Conservation (phyloP, 2,888 invertebrate genomes). For the Schizaphis graminum region DNA sequence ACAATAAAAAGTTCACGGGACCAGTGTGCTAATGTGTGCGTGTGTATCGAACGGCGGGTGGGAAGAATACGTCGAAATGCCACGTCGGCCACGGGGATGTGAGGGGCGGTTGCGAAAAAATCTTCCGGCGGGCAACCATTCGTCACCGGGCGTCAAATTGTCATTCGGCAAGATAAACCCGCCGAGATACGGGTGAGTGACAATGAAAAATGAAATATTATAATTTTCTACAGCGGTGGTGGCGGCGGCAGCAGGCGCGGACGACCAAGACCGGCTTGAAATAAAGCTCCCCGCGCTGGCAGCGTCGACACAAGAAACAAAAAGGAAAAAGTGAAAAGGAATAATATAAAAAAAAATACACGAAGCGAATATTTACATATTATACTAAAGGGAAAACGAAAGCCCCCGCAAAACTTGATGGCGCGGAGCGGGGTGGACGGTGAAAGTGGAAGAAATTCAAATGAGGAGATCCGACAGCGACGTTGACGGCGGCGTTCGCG, state of each 20-base stretch:
- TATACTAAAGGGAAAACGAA: constrained; percentile 59
- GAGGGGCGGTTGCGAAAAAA: constrained; percentile 50
- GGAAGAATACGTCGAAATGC: not conserved
- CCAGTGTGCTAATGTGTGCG: constrained; percentile 21
- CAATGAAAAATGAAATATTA: constrained; percentile 66
- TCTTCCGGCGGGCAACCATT: constrained; percentile 64
- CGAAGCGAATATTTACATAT: constrained; percentile 63
- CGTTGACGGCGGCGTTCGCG: constrained; percentile 33
- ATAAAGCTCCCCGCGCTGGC: constrained; percentile 64
- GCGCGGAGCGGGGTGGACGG: not conserved
- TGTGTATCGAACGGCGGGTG: not conserved
- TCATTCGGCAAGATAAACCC: constrained; percentile 65
- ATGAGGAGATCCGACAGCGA: constrained; percentile 58
- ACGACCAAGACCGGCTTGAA: constrained; percentile 14
- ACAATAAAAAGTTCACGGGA: constrained; percentile 47
- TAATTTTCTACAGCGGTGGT: constrained; percentile 56
- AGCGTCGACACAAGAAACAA: constrained; percentile 66
- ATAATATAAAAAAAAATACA: constrained; percentile 56
- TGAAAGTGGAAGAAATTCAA: constrained; percentile 66
- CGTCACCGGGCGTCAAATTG: constrained; percentile 66
- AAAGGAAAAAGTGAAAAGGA: constrained; percentile 66
- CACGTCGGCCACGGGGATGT: not conserved
- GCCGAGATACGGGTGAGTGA: constrained; percentile 64
- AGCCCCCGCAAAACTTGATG: constrained; percentile 55
- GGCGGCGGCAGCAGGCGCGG: constrained; percentile 1